Percentiles rank a stretch among this genome's conserved stretches.
phyloP scores from a whole-genome alignment of 2,113 vertebrate genomes.

The Pao palembangensis region DNA sequence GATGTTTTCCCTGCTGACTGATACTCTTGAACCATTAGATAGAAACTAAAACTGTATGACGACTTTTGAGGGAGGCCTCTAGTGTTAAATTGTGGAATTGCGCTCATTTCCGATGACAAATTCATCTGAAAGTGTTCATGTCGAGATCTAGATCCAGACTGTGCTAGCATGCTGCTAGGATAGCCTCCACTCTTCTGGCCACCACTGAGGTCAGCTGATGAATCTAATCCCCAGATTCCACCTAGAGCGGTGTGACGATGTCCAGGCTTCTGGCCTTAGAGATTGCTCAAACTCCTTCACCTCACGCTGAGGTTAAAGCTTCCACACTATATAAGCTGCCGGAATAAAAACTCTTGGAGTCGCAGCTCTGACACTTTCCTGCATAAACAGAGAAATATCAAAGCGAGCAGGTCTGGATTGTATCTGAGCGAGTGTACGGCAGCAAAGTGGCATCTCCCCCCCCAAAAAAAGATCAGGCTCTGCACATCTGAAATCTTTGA shows the following conservation, averaged over 20 bases:
- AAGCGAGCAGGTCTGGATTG: neutral
- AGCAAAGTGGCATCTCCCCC: neutral
- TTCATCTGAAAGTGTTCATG: too few species aligned
- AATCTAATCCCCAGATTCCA: neutral
- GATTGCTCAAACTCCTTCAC: neutral
- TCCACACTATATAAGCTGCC: too few species aligned
- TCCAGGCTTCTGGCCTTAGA: too few species aligned
- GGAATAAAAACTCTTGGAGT: too few species aligned
- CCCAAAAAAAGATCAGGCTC: slow-evolving; percentile 8
- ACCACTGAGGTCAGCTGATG: neutral
- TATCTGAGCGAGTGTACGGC: slow-evolving; percentile 3
- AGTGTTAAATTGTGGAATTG: too few species aligned
- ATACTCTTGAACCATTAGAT: too few species aligned
- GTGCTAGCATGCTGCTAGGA: neutral
- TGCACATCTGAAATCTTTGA: slow-evolving; percentile 27
- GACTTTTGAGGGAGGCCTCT: neutral
- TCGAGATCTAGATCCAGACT: too few species aligned
- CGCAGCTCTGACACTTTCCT: too few species aligned
- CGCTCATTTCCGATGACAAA: too few species aligned
- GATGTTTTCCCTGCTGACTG: too few species aligned
- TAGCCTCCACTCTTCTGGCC: neutral
- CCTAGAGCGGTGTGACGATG: too few species aligned
- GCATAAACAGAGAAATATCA: too few species aligned
- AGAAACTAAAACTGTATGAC: neutral
- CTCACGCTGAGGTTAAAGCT: neutral